Conservation (phyloP, 2,113 vertebrate genomes). For the Dromiciops gliroides region DNA sequence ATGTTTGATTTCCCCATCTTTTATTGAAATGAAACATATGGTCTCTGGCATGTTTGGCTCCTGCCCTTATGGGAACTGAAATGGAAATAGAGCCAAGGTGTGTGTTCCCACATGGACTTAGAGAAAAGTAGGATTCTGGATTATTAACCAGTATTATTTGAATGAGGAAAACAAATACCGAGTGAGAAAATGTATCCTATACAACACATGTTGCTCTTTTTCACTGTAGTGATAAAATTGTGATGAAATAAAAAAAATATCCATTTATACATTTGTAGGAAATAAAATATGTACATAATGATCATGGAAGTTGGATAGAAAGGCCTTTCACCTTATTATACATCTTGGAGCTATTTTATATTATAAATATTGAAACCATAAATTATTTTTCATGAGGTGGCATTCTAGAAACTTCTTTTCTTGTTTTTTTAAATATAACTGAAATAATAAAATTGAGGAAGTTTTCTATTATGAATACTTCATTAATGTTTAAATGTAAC, state of each 20-base stretch:
- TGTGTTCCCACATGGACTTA: not conserved
- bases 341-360: not conserved
- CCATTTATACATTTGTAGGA: not conserved
- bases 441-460: not conserved
- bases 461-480: not conserved
- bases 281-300: not conserved
- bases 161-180: not conserved
- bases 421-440: not conserved
- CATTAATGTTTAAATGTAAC: not conserved
- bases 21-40: not conserved
- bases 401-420: not conserved
- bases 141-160: constrained; percentile 10
- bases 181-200: not conserved
- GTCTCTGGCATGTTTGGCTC: not conserved
- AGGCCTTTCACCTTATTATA: not conserved
- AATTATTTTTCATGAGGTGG: not conserved
- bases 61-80: not conserved
- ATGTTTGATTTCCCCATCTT: constrained; percentile 3
- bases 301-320: not conserved
- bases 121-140: not conserved
- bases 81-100: not conserved
- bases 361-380: not conserved
- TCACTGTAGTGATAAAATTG: not conserved
- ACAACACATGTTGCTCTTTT: constrained; percentile 17
- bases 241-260: not conserved